A percentile compares a stretch with the other conserved stretches of the same genome.
Evolutionary conservation across 2,888 invertebrate species (phyloP).

Genomic region (Ochropacha duplaris): DNA sequence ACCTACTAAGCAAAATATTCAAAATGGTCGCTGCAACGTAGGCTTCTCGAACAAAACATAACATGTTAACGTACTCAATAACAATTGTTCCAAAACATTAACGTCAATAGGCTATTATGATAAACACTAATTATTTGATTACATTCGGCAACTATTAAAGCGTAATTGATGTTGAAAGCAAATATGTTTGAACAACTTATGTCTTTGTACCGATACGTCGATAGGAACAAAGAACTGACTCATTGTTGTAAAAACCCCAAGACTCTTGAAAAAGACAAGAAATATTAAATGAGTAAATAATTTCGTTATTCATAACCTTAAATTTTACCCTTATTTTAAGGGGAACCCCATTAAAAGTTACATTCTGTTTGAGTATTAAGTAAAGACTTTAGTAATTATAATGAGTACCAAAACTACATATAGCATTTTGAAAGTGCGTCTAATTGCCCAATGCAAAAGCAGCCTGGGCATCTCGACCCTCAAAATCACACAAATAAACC

Average conservation of each 20-base stretch:
- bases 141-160: neutral
- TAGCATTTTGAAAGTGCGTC: no score
- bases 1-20: neutral
- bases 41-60: neutral
- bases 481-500: no score
- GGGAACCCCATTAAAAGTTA: no score
- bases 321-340: no score
- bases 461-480: no score
- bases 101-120: neutral
- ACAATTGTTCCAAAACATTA: neutral
- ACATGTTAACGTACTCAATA: neutral
- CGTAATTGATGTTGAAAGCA: neutral
- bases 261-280: neutral
- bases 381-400: no score
- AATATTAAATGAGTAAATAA: neutral
- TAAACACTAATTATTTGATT: conserved; percentile 1
- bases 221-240: conserved; percentile 2
- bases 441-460: no score
- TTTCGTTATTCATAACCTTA: no score
- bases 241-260: conserved; percentile 3
- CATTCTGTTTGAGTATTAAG: no score
- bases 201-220: neutral
- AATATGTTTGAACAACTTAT: neutral
- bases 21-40: neutral
- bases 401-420: no score